Base-by-base conservation (phyloP, 1,140 invertebrate species). In the Procambarus clarkii region DNA sequence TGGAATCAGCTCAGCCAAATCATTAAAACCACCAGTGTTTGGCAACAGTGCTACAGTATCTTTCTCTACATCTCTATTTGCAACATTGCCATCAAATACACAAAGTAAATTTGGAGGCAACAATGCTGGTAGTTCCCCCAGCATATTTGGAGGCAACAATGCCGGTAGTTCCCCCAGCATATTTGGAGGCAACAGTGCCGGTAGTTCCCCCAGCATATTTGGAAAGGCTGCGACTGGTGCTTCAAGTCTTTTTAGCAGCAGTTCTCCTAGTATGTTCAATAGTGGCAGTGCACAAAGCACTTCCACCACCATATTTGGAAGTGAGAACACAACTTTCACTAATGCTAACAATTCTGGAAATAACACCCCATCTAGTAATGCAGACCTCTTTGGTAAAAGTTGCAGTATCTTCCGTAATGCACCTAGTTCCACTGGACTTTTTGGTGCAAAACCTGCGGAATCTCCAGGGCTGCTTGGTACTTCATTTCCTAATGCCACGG, bases 271-370 rank as follows among this genome's bases (percentile, higher is more conserved):
- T 44, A 21, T 80, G 15, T 80, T 80, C 94, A 89, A 95, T 94
- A 44, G 94, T 95, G n/a, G 21, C n/a, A 76, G 64, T 44, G 50
- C 64, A 5, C 58, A 69, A 3, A 15, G 24, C 18, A 74, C 11
- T 74, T 48, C 74, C 2, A 77, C 46, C 15, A 50, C 74, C 24
- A 74, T 77, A 24, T 81, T 83, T 81, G 86, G 86, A 44, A 58
- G 60, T 44, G 13, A 8, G 92, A 95, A 84, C 84, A 94, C 24
- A 94, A 4, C 83, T 96, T 96, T 93, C 95, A 96, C 87, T 83
- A 94, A n/a, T 94, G 9, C 69, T 96, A 96, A 93, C 95, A 96
- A 84, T 87, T 96, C 46, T 93, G 94, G 81, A 92, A 96, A 21
- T 94, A 95, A 93, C 93, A 76, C 69, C 24, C 44, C 60, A 2